phyloP scores from a whole-genome alignment of 2,797 vertebrate genomes.

The Hemitrygon akajei region DNA sequence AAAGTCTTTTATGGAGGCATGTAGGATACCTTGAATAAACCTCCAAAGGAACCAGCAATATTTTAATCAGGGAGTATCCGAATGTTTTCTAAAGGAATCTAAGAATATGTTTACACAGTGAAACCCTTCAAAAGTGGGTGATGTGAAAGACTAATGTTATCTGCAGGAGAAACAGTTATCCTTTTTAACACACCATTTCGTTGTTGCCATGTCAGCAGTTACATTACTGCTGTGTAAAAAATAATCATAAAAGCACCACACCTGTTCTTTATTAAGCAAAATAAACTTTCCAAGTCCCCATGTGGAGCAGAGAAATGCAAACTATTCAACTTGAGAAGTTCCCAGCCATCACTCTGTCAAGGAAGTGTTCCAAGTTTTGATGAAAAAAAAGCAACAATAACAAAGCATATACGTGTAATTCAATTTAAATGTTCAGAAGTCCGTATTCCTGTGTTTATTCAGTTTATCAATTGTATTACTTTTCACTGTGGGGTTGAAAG shows the following conservation, averaged over 20 bases:
- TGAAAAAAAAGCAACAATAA: not conserved
- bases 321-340: slow-evolving; percentile 40
- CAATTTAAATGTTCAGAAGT: not conserved
- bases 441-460: not conserved
- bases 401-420: not conserved
- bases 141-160: slow-evolving; percentile 2
- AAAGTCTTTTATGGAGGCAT: not conserved
- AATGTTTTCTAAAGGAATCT: not conserved
- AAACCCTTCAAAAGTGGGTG: not conserved
- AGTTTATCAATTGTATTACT: not conserved
- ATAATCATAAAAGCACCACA: slow-evolving; percentile 39
- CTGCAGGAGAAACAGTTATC: slow-evolving; percentile 39
- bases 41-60: not conserved
- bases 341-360: slow-evolving; percentile 11
- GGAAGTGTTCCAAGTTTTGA: slow-evolving; percentile 40
- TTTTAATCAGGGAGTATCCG: not conserved
- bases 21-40: not conserved
- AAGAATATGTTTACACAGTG: not conserved
- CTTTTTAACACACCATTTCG: slow-evolving; percentile 38
- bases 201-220: slow-evolving; percentile 41
- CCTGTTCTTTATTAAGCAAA: slow-evolving; percentile 43
- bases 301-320: slow-evolving; percentile 18
- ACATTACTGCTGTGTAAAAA: slow-evolving; percentile 37
- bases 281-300: slow-evolving; percentile 39
- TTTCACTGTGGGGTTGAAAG: not conserved